Evolutionary conservation across 2,797 vertebrate species (phyloP).

Genomic region (Spea hammondii): DNA sequence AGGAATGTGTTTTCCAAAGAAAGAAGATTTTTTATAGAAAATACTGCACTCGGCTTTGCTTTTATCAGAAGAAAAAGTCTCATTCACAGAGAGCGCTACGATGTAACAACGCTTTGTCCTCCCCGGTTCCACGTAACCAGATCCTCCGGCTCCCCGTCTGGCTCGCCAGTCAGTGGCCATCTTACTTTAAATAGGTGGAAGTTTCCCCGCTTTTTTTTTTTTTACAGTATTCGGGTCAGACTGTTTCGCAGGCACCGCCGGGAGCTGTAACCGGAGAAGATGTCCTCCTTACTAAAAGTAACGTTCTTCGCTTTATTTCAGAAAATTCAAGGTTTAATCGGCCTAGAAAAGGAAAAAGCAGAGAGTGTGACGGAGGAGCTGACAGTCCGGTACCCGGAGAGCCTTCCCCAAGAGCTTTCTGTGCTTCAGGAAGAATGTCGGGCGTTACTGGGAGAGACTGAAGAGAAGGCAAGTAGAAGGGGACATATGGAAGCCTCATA

Average conservation of each 20-base stretch:
- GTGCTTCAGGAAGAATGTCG: constrained; percentile 75
- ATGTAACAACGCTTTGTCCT: too few species aligned
- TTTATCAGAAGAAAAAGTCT: too few species aligned
- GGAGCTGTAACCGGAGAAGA: not conserved
- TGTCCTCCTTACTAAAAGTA: constrained; percentile 20
- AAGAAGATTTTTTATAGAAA: constrained; percentile 57
- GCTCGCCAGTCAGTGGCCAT: constrained; percentile 9
- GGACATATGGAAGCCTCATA: too few species aligned
- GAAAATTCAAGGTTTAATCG: constrained; percentile 76
- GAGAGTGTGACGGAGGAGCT: constrained; percentile 77
- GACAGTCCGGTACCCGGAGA: constrained; percentile 77
- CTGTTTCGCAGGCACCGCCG: constrained; percentile 49
- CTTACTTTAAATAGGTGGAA: not conserved
- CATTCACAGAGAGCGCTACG: too few species aligned
- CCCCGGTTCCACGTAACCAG: constrained; percentile 68
- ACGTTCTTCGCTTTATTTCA: constrained; percentile 60
- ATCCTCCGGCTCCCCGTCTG: constrained; percentile 65
- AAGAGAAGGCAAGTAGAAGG: constrained; percentile 77
- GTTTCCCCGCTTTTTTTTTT: not conserved
- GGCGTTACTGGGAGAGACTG: constrained; percentile 70
- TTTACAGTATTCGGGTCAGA: constrained; percentile 46
- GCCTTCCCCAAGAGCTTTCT: constrained; percentile 77
- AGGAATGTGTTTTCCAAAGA: constrained; percentile 55
- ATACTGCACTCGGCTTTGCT: too few species aligned
- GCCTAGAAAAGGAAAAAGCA: constrained; percentile 74